These are phyloP conservation scores for Muscicapa adusta DNA, from an alignment of 2,113 vertebrate genomes.

Conservation along the genomic window DNA sequence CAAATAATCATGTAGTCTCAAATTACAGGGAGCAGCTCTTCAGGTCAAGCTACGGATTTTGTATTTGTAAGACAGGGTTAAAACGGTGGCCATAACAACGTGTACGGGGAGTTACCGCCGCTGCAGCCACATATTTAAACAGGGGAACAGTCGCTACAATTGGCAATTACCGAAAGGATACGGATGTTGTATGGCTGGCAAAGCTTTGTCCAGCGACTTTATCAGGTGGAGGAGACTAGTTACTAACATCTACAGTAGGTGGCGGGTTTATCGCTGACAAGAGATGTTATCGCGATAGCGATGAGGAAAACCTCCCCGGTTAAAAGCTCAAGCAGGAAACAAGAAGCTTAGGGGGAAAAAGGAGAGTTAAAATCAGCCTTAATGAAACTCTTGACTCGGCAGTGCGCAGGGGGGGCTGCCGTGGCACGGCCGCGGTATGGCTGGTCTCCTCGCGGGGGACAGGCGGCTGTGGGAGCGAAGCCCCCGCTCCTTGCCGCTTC, in stretches of 20 bases:
- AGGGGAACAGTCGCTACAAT: background rate
- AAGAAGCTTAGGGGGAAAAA: background rate
- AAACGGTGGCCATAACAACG: background rate
- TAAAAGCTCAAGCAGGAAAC: background rate
- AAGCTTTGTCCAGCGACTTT: background rate
- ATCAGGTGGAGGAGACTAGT: background rate
- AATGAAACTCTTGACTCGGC: background rate
- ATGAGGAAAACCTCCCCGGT: background rate
- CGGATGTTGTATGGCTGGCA: background rate
- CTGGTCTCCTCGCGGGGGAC: background rate
- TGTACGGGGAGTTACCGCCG: background rate
- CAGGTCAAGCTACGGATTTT: background rate
- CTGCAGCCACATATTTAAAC: background rate
- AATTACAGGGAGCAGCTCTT: background rate
- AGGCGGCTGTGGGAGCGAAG: background rate
- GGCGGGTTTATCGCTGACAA: background rate
- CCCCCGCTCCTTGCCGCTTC: too few relatives aligned
- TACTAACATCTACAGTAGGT: background rate
- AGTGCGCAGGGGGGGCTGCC: background rate
- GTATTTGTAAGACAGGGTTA: background rate
- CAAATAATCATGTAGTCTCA: background rate
- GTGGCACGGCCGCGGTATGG: background rate
- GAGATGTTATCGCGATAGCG: slow-evolving; percentile 20
- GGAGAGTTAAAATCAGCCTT: background rate
- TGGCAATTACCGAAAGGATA: background rate